Percentiles rank a stretch among this genome's conserved stretches.
phyloP scores from a whole-genome alignment of 2,113 vertebrate species.

The Pterocles burchelli region DNA sequence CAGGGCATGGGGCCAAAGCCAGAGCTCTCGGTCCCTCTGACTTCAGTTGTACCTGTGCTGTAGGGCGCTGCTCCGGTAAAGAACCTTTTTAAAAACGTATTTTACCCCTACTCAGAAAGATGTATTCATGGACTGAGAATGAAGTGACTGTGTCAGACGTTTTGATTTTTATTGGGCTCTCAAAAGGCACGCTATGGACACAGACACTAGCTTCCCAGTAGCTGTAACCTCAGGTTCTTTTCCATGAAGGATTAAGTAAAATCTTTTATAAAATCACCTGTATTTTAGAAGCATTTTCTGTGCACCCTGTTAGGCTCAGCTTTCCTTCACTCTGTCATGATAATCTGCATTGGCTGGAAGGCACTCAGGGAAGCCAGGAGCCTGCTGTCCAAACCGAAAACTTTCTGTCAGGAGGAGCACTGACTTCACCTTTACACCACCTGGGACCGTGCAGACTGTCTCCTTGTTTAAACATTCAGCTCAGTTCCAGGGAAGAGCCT shows the following conservation, averaged over 20 bases:
- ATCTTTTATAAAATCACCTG: background rate
- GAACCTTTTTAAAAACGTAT: background rate
- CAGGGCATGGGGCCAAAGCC: accelerated
- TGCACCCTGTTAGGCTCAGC: conserved; percentile 43
- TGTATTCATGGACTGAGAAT: background rate
- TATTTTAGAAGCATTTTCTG: conserved; percentile 60
- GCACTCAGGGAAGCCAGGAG: conserved; percentile 51
- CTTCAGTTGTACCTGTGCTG: accelerated
- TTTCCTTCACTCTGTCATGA: conserved; percentile 44
- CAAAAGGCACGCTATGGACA: background rate
- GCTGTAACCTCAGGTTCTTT: background rate
- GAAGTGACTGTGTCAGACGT: background rate
- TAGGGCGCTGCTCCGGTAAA: background rate
- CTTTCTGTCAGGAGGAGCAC: conserved; percentile 25
- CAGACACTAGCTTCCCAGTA: background rate
- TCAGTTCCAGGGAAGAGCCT: conserved; percentile 53
- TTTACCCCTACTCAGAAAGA: background rate
- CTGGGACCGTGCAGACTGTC: conserved; percentile 1
- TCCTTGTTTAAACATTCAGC: conserved; percentile 51
- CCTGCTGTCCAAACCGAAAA: conserved; percentile 50
- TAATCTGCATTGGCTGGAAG: conserved; percentile 60
- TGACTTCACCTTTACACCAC: conserved; percentile 29
- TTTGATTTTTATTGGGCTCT: background rate
- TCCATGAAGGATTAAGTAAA: background rate
- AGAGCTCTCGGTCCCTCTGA: background rate